Percentiles rank a stretch among this genome's conserved stretches.
Conservation (phyloP, 2,888 invertebrate species). For the Ditylenchus weischeri region DNA sequence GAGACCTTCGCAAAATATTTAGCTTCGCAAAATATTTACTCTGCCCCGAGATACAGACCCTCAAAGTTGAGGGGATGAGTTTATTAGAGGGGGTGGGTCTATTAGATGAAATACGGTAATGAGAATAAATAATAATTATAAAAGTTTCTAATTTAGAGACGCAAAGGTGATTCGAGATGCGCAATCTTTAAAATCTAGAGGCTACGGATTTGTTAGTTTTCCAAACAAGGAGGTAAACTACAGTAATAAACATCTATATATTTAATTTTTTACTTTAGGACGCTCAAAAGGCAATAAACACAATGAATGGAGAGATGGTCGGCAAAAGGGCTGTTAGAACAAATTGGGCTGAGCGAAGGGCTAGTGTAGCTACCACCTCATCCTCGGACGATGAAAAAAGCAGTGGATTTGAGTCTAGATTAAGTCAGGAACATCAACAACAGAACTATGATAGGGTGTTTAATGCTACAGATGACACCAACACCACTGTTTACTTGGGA, state of each 20-base stretch:
- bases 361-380: conserved; percentile 8
- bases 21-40: too few relatives aligned
- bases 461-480: conserved; percentile 94
- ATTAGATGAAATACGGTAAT: too few relatives aligned
- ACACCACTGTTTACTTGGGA: conserved; percentile 97
- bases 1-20: too few relatives aligned
- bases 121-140: not conserved
- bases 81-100: too few relatives aligned
- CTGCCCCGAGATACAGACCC: too few relatives aligned
- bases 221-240: conserved; percentile 77
- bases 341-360: conserved; percentile 87
- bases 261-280: conserved; percentile 64
- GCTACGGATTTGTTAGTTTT: conserved; percentile 98
- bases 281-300: conserved; percentile 92
- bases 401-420: not conserved
- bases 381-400: conserved; percentile 14
- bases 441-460: conserved; percentile 73
- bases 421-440: not conserved
- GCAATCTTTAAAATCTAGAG: conserved; percentile 96
- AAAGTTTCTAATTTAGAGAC: conserved; percentile 66
- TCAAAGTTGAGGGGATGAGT: too few relatives aligned
- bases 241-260: too few relatives aligned
- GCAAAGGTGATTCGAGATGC: conserved; percentile 98
- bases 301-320: conserved; percentile 99
- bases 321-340: conserved; percentile 94